A percentile compares a stretch with the other conserved stretches of the same genome.
Conservation (phyloP, 2,888 invertebrate species). For the Melolontha melolontha region DNA sequence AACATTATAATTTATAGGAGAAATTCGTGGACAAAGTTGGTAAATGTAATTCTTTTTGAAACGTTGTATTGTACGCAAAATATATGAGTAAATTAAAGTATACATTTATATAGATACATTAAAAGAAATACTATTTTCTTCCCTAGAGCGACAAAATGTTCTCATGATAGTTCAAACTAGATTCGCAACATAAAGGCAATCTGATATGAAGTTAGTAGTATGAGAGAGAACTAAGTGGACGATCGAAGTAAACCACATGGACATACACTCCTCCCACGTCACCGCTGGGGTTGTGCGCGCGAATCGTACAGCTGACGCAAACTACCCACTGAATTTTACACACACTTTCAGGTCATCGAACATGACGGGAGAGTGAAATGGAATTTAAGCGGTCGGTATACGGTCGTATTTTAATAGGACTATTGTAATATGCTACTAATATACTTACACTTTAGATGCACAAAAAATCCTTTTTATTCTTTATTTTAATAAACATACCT, state of each 20-base stretch:
- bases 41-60: too few species aligned
- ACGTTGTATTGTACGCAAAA: too few species aligned
- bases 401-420: slow-evolving; percentile 15
- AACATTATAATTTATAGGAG: too few species aligned
- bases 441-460: not conserved
- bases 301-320: slow-evolving; percentile 40
- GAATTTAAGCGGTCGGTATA: slow-evolving; percentile 28
- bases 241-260: slow-evolving; percentile 37
- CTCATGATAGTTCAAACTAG: slow-evolving; percentile 23
- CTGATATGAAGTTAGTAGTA: slow-evolving; percentile 9
- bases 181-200: slow-evolving; percentile 32
- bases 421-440: not conserved
- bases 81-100: too few species aligned
- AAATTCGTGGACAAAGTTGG: too few species aligned
- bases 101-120: too few species aligned
- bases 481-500: too few species aligned
- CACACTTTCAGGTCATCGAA: slow-evolving; percentile 43
- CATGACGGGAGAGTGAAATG: slow-evolving; percentile 39
- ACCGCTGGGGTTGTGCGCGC: slow-evolving; percentile 27
- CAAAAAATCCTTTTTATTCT: not conserved
- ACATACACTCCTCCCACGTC: slow-evolving; percentile 24
- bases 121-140: too few species aligned
- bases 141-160: not conserved
- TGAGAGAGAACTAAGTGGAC: slow-evolving; percentile 24
- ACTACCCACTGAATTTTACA: slow-evolving; percentile 40